Percentiles rank a stretch among this genome's conserved stretches.
Conservation (phyloP, 1,140 invertebrate species). For the Brachionus calyciflorus region DNA sequence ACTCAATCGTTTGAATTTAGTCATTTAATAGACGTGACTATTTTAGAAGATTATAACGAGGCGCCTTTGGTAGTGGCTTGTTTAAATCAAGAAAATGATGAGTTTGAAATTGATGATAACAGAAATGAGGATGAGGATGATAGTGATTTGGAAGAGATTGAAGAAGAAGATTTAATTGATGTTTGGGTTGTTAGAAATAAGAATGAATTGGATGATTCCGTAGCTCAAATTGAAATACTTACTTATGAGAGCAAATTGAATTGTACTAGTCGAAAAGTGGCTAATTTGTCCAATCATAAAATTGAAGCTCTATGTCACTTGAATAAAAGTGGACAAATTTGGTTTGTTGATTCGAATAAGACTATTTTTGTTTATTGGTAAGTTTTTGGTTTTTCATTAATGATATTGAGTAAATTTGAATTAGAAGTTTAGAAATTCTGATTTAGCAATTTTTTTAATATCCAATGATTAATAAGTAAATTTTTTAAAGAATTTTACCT, state of each 20-base stretch:
- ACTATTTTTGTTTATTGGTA: conserved; percentile 40
- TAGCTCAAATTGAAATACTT: conserved; percentile 31
- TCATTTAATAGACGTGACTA: conserved; percentile 41
- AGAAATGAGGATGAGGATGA: conserved; percentile 11
- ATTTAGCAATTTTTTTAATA: too few relatives aligned
- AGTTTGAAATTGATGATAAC: conserved; percentile 25
- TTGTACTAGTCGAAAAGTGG: conserved; percentile 9
- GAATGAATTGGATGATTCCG: background rate
- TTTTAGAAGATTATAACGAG: conserved; percentile 17
- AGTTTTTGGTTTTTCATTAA: background rate
- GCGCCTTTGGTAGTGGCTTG: background rate
- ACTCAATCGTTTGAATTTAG: conserved; percentile 24
- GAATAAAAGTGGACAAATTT: conserved; percentile 32
- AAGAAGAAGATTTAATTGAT: conserved; percentile 44
- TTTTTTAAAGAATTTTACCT: too few relatives aligned
- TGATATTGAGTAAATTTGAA: background rate
- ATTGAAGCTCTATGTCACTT: conserved; percentile 14
- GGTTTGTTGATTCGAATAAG: conserved; percentile 36
- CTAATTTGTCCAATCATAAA: conserved; percentile 20
- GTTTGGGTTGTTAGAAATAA: conserved; percentile 37
- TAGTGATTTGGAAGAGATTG: conserved; percentile 28
- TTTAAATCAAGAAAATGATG: conserved; percentile 44
- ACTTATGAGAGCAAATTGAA: conserved; percentile 43
- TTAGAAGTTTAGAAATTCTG: too few relatives aligned
- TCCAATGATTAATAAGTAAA: too few relatives aligned